These are phyloP conservation scores for Stomorhina lunata DNA, from an alignment of 2,888 invertebrate species.

Conservation along the genomic window DNA sequence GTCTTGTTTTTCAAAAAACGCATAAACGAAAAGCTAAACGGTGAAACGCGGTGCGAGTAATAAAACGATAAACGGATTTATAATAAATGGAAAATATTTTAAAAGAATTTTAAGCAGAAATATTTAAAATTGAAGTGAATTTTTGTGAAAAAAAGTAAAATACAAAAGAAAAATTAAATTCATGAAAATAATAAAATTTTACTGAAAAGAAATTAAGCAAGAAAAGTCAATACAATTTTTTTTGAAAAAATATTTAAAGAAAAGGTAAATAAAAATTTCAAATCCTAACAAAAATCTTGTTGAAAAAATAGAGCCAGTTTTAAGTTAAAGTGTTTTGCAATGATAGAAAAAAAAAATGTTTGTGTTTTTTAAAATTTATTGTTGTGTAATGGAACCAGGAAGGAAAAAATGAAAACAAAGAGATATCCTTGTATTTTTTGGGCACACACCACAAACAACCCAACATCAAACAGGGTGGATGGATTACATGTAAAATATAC, in stretches of 20 bases:
- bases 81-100: conserved; percentile 46
- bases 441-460: conserved; percentile 53
- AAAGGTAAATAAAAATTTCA: conserved; percentile 38
- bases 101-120: conserved; percentile 21
- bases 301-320: not conserved
- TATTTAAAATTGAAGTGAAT: no score
- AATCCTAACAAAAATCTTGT: not conserved
- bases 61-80: conserved; percentile 19
- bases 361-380: conserved; percentile 47
- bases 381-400: conserved; percentile 56
- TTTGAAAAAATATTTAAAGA: conserved; percentile 2
- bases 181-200: conserved; percentile 1
- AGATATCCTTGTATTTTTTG: conserved; percentile 45
- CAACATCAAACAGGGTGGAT: conserved; percentile 65
- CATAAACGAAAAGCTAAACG: conserved; percentile 68
- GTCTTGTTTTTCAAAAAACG: conserved; percentile 53
- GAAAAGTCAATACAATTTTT: no score
- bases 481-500: conserved; percentile 56
- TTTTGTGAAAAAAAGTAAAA: not conserved
- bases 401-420: conserved; percentile 24
- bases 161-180: conserved; percentile 59
- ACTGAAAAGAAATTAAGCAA: no score
- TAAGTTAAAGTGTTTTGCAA: conserved; percentile 28
- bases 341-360: conserved; percentile 31
- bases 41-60: conserved; percentile 28